Base-by-base conservation (phyloP, 2,888 invertebrate genomes). In the Catocala nupta region DNA sequence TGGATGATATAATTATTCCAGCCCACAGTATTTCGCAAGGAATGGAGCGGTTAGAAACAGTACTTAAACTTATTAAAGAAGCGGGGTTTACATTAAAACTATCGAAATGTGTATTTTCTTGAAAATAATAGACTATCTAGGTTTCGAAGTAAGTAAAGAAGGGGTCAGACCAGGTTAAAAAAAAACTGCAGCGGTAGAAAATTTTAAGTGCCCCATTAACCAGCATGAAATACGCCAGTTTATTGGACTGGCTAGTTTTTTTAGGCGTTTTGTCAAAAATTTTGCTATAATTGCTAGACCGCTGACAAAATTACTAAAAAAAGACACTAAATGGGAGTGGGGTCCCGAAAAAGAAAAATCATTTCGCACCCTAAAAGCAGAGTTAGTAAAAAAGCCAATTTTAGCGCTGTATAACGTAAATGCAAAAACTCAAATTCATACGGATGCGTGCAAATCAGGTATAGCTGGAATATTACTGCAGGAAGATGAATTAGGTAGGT, bases 361-460 rank as follows among this genome's bases (percentile, higher is more conserved):
- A 0, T 80, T 86, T 45, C 1, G 63, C 0, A 45, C 13, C 4
- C 42, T 86, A 47, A 84, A 83, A 51, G 5, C 51, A 5, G 44
- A 52, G 0, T 54, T 88, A 1, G 59, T 57, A 0, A 55, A 64
- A n/a, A 62, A 80, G 45, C 81, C 83, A 0, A 59, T 86, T 0
- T 52, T 88, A 12, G 70, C 77, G 0, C 55, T 86, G 1, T 85
- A 77, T 50, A 65, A 84, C 13, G 74, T 73, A 0, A 47, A 51
- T 0, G 51, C 59, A 0, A 65, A 73, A 36, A 81, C 77, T 62
- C 55, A 86, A 43, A 51, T 85, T 0, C 87, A 88, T 39, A 87
- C 86, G 0, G 87, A 88, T 55, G 86, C 87, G 0, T 79, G 83
- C 43, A 67, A 77, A 13, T 13, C 66, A 0, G 86, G 86, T 0